These are phyloP conservation scores for Accipiter cooperii DNA, from an alignment of 2,113 vertebrate species.

Conservation along the genomic window DNA sequence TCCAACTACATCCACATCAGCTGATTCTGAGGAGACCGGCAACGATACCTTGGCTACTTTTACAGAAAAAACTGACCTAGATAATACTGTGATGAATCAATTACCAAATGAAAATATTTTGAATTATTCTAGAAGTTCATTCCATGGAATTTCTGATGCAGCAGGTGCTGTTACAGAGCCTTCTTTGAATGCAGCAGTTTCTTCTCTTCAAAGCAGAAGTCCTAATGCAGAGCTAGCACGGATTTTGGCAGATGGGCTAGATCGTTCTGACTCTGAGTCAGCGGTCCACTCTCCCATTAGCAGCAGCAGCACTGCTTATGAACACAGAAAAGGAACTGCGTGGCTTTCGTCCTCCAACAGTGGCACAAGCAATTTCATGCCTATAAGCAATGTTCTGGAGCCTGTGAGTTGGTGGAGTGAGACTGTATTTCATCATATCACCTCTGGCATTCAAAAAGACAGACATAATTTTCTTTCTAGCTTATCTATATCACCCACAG, in stretches of 20 bases:
- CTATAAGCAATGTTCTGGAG: neutral
- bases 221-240: conserved; percentile 22
- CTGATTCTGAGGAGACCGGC: conserved; percentile 25
- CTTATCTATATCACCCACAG: neutral
- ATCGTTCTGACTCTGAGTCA: conserved; percentile 52
- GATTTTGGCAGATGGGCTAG: conserved; percentile 28
- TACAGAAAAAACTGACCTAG: conserved; percentile 25
- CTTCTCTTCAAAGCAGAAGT: conserved; percentile 21
- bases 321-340: conserved; percentile 41
- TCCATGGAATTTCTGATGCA: conserved; percentile 33
- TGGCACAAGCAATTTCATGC: neutral
- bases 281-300: neutral
- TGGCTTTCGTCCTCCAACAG: conserved; percentile 4
- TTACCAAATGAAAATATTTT: conserved; percentile 25
- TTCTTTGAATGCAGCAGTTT: conserved; percentile 14
- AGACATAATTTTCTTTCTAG: neutral
- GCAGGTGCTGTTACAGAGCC: conserved; percentile 18
- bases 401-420: conserved; percentile 15
- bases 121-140: conserved; percentile 23
- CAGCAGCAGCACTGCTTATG: neutral
- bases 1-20: conserved; percentile 15
- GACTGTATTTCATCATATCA: conserved; percentile 1
- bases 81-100: conserved; percentile 13
- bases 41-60: conserved; percentile 36
- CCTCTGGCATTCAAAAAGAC: conserved; percentile 47